phyloP scores from a whole-genome alignment of 2,113 vertebrate genomes.

The Hepsetus odoe region DNA sequence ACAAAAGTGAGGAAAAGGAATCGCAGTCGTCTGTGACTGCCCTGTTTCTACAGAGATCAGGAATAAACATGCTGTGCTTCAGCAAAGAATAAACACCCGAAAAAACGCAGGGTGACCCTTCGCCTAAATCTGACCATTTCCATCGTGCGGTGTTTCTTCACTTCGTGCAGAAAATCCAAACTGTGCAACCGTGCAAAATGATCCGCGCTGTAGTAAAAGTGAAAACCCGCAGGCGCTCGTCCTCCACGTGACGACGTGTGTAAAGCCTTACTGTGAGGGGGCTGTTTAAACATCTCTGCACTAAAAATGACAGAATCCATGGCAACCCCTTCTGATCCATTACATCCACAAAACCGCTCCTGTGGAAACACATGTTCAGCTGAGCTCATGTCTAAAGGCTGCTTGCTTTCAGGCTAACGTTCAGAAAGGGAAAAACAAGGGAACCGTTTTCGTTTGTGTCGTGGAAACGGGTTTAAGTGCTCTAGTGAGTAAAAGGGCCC shows the following conservation, averaged over 20 bases:
- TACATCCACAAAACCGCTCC: not conserved
- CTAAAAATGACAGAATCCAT: not conserved
- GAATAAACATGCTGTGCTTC: not conserved
- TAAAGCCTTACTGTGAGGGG: not conserved
- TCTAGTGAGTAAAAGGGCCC: slow-evolving; percentile 1
- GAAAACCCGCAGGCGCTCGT: not conserved
- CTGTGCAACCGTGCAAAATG: slow-evolving; percentile 34
- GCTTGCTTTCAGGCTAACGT: not conserved
- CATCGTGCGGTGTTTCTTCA: not conserved
- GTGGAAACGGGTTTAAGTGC: slow-evolving; percentile 13
- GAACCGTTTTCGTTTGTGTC: not conserved
- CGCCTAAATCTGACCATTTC: not conserved
- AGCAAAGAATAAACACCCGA: not conserved
- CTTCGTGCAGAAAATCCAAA: slow-evolving; percentile 31
- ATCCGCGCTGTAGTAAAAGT: slow-evolving; percentile 15
- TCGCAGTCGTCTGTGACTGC: not conserved
- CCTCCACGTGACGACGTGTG: not conserved
- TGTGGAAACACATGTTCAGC: not conserved
- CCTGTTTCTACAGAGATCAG: not conserved
- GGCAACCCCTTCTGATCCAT: not conserved
- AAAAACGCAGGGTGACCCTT: slow-evolving; percentile 7
- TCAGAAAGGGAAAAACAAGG: not conserved
- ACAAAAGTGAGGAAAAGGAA: not conserved
- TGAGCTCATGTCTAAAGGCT: not conserved
- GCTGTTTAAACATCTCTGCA: not conserved